Evolutionary conservation across 2,888 invertebrate species (phyloP), one percentile per base, ranked within the genome.

Genomic region (Antitype chi): DNA sequence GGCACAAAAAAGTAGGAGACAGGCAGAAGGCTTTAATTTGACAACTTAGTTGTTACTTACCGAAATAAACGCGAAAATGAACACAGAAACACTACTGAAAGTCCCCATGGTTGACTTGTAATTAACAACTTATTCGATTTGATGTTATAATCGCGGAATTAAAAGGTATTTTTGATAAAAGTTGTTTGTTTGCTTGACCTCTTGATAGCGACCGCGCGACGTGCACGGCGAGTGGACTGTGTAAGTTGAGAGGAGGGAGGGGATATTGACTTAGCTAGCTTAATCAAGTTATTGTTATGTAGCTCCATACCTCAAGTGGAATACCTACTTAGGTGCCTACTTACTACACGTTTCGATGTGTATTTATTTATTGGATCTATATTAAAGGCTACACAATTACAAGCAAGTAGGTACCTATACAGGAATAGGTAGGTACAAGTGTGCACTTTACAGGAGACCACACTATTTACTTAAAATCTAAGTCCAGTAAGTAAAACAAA

Each of bases 141-240:
- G 6, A 32, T n/a, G 43, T 28, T 67, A 13, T 25, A 25, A 53
- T 38, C 38, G 13, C 2, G 32, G n/a, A 53, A 3, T 7, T 28
- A 47, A 57, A 15, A 25, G 32, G 23, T 69, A 32, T 73, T 28
- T 60, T 43, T 11, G 78, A 82, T 80, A 66, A 57, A 53, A 57
- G 1, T 8, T n/a, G 25, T 15, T 13, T 55, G 4, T 52, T 76
- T 38, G 2, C 8, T 76, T 79, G 82, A 81, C 78, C 81, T 67
- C 32, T 59, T 0, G 75, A 75, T 74, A 66, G 38, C 60, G 6
- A 13, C 7, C 66, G 49, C 11, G 59, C 49, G 28, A 38, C 55
- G 38, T 9, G 11, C 25, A 9, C 64, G 38, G 17, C 25, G 55
- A 13, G 59, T 66, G 38, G 2, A 64, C 59, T 64, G 13, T 47